Percentiles rank a stretch among this genome's conserved stretches.
Conservation (phyloP, 2,888 invertebrate species). For the Drosophila antonietae region DNA sequence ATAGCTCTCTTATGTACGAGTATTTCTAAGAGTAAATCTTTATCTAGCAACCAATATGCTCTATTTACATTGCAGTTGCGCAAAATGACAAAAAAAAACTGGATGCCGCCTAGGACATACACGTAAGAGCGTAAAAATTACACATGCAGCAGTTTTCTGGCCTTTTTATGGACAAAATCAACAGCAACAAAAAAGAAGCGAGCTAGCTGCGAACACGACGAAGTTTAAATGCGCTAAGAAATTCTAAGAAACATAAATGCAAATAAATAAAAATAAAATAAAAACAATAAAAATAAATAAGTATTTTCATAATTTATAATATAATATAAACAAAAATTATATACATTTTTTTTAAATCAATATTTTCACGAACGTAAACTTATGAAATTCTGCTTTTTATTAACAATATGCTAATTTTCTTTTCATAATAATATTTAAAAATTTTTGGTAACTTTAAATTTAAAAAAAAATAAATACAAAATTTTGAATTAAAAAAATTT, state of each 20-base stretch:
- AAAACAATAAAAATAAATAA: neutral
- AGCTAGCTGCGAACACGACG: neutral
- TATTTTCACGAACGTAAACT: no score
- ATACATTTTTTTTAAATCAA: no score
- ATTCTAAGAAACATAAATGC: neutral
- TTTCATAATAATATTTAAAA: no score
- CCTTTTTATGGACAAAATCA: conserved; percentile 48
- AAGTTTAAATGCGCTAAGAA: conserved; percentile 27
- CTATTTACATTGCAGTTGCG: neutral
- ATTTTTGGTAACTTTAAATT: no score
- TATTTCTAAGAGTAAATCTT: neutral
- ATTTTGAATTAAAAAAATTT: no score
- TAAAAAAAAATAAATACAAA: no score
- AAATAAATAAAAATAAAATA: neutral
- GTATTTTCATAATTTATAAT: no score
- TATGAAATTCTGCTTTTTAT: no score
- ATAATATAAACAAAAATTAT: no score
- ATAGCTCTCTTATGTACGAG: neutral
- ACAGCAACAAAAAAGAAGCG: conserved; percentile 7
- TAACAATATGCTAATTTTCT: no score
- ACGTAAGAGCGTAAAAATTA: conserved; percentile 71
- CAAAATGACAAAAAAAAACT: conserved; percentile 38
- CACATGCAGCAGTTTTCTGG: conserved; percentile 76
- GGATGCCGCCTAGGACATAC: conserved; percentile 51
- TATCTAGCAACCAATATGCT: neutral